Evolutionary conservation across 2,888 invertebrate genomes (phyloP).

Genomic region (Lymantria monacha): DNA sequence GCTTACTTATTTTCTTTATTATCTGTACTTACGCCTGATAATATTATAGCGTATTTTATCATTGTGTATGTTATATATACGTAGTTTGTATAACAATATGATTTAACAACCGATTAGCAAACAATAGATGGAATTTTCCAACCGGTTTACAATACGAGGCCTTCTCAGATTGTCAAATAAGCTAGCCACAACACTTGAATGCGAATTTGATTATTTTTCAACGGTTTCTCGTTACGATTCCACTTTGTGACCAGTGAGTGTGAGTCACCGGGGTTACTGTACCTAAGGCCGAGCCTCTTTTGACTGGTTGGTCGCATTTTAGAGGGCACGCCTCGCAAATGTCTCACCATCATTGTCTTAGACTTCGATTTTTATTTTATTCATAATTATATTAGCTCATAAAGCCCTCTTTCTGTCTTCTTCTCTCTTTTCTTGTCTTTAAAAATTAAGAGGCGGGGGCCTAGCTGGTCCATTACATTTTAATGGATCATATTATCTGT

Average conservation of each 20-base stretch:
- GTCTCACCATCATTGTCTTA: conserved; percentile 21
- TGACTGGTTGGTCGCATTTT: conserved; percentile 40
- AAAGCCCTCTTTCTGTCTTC: too few relatives aligned
- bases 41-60: too few relatives aligned
- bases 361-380: too few relatives aligned
- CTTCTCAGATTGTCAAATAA: conserved; percentile 12
- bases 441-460: too few relatives aligned
- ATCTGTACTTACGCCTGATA: too few relatives aligned
- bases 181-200: conserved; percentile 23
- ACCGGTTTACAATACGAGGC: conserved; percentile 2
- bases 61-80: neutral
- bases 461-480: too few relatives aligned
- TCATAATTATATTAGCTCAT: too few relatives aligned
- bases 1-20: too few relatives aligned
- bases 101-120: neutral
- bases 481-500: too few relatives aligned
- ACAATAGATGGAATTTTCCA: conserved; percentile 7
- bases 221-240: conserved; percentile 52
- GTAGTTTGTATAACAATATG: neutral
- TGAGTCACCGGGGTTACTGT: conserved; percentile 68
- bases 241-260: conserved; percentile 39
- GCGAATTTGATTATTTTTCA: conserved; percentile 46
- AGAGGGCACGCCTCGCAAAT: conserved; percentile 24
- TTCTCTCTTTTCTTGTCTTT: too few relatives aligned
- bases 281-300: conserved; percentile 46